phyloP scores from a whole-genome alignment of 2,113 vertebrate genomes.

The Zosterops japonicus region DNA sequence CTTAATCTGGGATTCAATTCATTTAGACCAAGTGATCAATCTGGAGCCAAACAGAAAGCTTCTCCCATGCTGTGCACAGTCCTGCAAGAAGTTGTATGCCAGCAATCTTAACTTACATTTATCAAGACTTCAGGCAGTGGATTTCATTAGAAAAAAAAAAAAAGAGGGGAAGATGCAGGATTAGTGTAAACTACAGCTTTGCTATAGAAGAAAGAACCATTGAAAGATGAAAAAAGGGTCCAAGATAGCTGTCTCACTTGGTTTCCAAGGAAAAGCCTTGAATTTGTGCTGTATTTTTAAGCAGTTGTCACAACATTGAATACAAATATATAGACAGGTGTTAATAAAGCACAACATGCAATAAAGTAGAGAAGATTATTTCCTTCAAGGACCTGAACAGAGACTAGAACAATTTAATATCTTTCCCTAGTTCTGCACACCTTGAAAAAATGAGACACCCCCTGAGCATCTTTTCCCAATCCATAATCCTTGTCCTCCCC shows the following conservation, averaged over 20 bases:
- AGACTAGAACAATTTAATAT: not conserved
- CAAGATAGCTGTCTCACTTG: not conserved
- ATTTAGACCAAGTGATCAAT: conserved; percentile 41
- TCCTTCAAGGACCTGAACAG: not conserved
- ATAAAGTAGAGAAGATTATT: not conserved
- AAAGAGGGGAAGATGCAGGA: not conserved
- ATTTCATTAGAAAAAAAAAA: not conserved
- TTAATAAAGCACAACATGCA: not conserved
- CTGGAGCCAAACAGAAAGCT: not conserved
- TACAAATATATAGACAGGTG: not conserved
- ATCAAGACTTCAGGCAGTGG: not conserved
- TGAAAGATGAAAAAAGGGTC: not conserved
- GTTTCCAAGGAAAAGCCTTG: not conserved
- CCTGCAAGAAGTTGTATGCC: not conserved
- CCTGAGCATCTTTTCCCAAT: accelerated
- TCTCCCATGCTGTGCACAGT: not conserved
- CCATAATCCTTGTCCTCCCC: not conserved
- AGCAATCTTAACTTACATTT: not conserved
- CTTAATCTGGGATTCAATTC: conserved; percentile 46
- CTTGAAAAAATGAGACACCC: not conserved
- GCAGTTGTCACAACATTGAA: not conserved
- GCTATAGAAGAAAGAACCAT: not conserved
- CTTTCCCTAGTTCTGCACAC: not conserved
- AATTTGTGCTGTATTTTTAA: not conserved
- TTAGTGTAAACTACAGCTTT: not conserved